phyloP scores from a whole-genome alignment of 2,888 invertebrate species.

The Metallyticus violacea region DNA sequence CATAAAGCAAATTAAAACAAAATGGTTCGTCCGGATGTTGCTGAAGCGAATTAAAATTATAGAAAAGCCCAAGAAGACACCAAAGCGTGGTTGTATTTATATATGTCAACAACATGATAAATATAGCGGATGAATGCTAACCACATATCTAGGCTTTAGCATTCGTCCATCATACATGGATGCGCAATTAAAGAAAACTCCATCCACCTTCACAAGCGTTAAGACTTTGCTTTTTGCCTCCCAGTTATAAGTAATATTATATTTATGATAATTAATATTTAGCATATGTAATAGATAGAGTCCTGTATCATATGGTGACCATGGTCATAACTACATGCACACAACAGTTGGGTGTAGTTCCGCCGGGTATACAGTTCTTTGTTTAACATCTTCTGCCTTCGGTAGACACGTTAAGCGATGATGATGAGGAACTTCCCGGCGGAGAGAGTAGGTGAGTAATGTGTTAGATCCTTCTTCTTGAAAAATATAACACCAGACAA shows the following conservation, averaged over 20 bases:
- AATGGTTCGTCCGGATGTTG: not conserved
- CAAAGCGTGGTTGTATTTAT: not conserved
- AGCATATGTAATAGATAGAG: not conserved
- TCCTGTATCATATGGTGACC: not conserved
- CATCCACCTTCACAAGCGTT: not conserved
- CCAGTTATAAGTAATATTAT: constrained; percentile 14
- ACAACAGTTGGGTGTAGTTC: not conserved
- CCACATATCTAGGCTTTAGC: not conserved
- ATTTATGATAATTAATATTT: constrained; percentile 25
- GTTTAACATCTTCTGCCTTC: not conserved
- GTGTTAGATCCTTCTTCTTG: constrained; percentile 1
- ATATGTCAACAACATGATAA: not conserved
- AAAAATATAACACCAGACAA: constrained; percentile 26
- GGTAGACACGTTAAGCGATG: not conserved
- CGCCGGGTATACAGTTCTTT: not conserved
- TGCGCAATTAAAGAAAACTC: not conserved
- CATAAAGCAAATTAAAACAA: not conserved
- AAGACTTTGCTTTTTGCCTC: not conserved
- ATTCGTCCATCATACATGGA: not conserved
- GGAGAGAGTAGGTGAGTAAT: not conserved
- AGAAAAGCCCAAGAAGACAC: not conserved
- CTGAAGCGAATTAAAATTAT: not conserved
- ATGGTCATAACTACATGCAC: not conserved
- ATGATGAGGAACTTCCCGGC: not conserved
- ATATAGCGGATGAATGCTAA: not conserved